Evolutionary conservation across 2,113 vertebrate genomes (phyloP).

Genomic region (Leptodactylus fuscus): DNA sequence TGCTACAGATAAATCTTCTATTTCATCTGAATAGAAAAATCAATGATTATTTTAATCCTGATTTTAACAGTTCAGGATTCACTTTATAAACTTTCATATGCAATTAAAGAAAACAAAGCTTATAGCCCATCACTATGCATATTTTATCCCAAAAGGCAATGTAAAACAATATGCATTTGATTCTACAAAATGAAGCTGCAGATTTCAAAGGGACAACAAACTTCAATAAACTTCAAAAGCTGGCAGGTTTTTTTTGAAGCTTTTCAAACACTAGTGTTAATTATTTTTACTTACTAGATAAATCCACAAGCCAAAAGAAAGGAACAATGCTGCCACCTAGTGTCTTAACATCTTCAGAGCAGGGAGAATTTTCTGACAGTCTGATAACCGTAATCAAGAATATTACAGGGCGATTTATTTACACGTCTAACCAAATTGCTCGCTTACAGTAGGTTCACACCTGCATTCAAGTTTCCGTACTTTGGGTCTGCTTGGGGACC

Average conservation of each 20-base stretch:
- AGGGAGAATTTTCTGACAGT: not conserved
- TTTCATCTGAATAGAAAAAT: not conserved
- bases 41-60: not conserved
- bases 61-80: not conserved
- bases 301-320: not conserved
- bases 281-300: not conserved
- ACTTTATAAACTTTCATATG: not conserved
- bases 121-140: not conserved
- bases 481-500: too few relatives aligned
- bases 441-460: too few relatives aligned
- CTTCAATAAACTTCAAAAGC: constrained; percentile 33
- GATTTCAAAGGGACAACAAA: constrained; percentile 21
- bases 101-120: not conserved
- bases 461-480: too few relatives aligned
- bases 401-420: too few relatives aligned
- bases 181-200: constrained; percentile 16
- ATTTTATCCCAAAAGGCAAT: not conserved
- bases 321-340: constrained; percentile 17
- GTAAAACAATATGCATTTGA: constrained; percentile 35
- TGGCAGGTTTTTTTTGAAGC: not conserved
- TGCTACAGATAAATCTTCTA: not conserved
- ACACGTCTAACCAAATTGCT: too few relatives aligned
- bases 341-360: not conserved
- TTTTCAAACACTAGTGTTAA: not conserved
- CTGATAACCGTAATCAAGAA: too few relatives aligned